These are phyloP conservation scores for Drosophila tropicalis DNA, from an alignment of 1,140 invertebrate species.

Conservation along the genomic window DNA sequence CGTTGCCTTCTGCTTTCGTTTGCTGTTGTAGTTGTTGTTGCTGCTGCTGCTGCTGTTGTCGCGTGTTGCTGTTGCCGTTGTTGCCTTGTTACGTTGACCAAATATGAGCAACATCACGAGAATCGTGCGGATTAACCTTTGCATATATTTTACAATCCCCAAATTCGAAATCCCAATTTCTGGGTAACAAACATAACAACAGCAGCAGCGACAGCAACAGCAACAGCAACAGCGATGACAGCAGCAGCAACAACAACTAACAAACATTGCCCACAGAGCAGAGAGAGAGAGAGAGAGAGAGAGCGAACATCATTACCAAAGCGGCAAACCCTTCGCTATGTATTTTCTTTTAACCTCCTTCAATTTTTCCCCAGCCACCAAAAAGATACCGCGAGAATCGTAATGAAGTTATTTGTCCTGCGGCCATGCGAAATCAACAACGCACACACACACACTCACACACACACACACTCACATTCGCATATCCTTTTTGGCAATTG, in stretches of 20 bases:
- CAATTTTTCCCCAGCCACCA: not conserved
- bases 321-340: constrained; percentile 41
- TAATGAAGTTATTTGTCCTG: constrained; percentile 82
- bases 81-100: constrained; percentile 77
- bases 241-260: constrained; percentile 28
- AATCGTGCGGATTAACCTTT: constrained; percentile 78
- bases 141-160: constrained; percentile 78
- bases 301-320: constrained; percentile 63
- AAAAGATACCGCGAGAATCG: constrained; percentile 30
- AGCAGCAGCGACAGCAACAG: constrained; percentile 24
- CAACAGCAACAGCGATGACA: constrained; percentile 33
- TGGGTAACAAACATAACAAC: constrained; percentile 40
- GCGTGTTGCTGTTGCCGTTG: constrained; percentile 45
- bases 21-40: constrained; percentile 28
- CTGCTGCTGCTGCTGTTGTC: constrained; percentile 41
- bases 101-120: constrained; percentile 81
- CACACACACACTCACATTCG: not conserved
- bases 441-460: not conserved
- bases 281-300: constrained; percentile 3
- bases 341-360: not conserved
- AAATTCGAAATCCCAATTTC: constrained; percentile 58
- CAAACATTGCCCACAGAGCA: not conserved
- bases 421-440: constrained; percentile 73
- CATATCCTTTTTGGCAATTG: constrained; percentile 80
- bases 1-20: not conserved